Evolutionary conservation across 2,113 vertebrate genomes (phyloP).

Genomic region (Alces alces): DNA sequence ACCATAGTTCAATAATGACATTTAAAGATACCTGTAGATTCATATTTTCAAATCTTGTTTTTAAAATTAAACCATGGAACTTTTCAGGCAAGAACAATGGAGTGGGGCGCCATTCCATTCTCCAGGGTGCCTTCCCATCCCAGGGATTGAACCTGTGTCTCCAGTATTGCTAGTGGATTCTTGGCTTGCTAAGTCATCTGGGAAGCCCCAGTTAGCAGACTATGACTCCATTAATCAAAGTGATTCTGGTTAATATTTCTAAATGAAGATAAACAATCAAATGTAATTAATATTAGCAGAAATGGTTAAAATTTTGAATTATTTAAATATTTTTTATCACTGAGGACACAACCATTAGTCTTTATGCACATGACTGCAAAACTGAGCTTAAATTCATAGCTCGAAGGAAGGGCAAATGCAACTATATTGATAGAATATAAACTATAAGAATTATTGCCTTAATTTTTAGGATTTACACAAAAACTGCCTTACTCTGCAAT

Average conservation of each 20-base stretch:
- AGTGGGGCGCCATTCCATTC: neutral
- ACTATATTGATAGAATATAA: neutral
- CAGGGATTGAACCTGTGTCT: neutral
- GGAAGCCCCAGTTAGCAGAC: neutral
- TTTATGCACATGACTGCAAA: neutral
- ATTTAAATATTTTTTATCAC: neutral
- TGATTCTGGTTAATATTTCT: neutral
- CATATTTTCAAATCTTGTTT: neutral
- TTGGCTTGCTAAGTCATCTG: neutral
- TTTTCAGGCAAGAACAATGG: neutral
- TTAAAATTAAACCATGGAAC: neutral
- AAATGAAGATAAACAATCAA: neutral
- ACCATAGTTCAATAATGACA: neutral
- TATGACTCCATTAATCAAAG: neutral
- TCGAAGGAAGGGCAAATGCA: neutral
- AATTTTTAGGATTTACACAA: neutral
- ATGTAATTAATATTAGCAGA: neutral
- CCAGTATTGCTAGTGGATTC: neutral
- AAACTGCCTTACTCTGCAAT: neutral
- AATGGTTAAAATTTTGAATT: neutral
- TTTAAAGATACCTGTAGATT: neutral
- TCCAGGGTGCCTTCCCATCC: neutral
- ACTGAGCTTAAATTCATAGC: neutral
- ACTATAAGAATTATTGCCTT: neutral
- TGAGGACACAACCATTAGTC: neutral